Base-by-base conservation (phyloP, 2,113 vertebrate genomes). In the Prunella himalayana region DNA sequence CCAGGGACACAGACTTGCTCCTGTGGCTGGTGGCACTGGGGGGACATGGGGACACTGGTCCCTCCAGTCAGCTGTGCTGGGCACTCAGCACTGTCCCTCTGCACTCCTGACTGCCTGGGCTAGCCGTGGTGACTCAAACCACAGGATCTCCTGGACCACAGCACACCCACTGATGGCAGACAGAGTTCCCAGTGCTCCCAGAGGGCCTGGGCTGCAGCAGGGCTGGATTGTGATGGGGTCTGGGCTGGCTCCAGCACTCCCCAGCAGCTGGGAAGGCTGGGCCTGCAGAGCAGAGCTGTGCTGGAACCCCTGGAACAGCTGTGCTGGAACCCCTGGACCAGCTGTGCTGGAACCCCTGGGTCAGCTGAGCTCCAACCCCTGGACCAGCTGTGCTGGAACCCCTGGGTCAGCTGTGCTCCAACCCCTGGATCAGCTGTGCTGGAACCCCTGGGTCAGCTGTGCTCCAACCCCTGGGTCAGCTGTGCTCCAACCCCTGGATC, bases 101-200 rank as follows among this genome's bases (percentile, higher is more conserved):
- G 15, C 10, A 4, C 8, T 80, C 5, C 20, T 0, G 0, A 1
- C 44, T 33, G 49, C 53, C 44, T 0, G 0, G 61, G 19, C 60
- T 73, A 64, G 9, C 39, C 15, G 2, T 13, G 16, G 4, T 11
- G 28, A 21, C 44, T 44, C 1, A 8, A 82, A 72, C 17, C 1
- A 20, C 15, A 15, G 12, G 11, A 4, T 30, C 49, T 65, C 53
- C 20, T 5, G 13, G 63, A 11, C 4, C 30, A 13, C 1, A 65
- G 59, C 61, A 28, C 27, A 27, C 2, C 14, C 50, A 19, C 2
- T 0, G 5, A 9, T 6, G 31, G 49, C 11, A 79, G 18, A 51
- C 0, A 0, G 33, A 64, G 54, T 2, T 4, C 28, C 47, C n/a
- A 2, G 42, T 3, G 79, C 53, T 56, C 30, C 0, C 24, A 10